Evolutionary conservation across 2,797 vertebrate genomes (phyloP), one percentile per base, ranked within the genome.

Genomic region (Picus viridis): DNA sequence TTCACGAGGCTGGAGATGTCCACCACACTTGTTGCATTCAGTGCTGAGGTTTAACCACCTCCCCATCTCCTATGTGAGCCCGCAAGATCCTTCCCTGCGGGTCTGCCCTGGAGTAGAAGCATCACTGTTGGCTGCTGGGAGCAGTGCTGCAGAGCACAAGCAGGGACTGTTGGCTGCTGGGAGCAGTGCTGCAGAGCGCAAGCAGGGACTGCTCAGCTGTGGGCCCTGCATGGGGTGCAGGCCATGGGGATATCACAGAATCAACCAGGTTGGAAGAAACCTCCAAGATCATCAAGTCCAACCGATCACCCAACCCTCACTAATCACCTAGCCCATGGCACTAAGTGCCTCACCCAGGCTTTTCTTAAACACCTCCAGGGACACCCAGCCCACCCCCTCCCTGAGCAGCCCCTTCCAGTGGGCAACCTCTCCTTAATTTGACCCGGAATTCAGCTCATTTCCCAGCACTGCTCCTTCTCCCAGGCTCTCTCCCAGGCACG

Each of bases 211-310:
- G 39, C 34, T 53, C 0, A 0, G 34, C 41, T 19, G 10, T 13
- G 20, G 14, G 14, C 20, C 51, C n/a, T 4, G 26, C 2, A 1
- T 7, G 15, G 16, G 32, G 8, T 78, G 32, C 4, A 27, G 51
- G 6, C 0, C 1, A 9, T 27, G 63, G 8, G 72, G 29, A 39
- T 7, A 3, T 16, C 41, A 43, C 41, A 43, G 41, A 43, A 43
- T 43, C 41, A 7, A 43, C 41, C 41, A 43, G 41, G 41, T 43
- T 43, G 41, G 41, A 43, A 43, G 41, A 16, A 16, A 43, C 41
- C 41, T 43, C 41, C 41, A 43, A 43, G 41, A 43, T 15, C 41
- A 16, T 43, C 41, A 43, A 43, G 41, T 43, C 41, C 16, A 43
- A 43, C 41, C 16, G 7, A 43, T 43, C 41, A 43, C 41, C 41